A percentile compares a stretch with the other conserved stretches of the same genome.
Evolutionary conservation across 2,113 vertebrate species (phyloP).

Genomic region (Jaculus jaculus): DNA sequence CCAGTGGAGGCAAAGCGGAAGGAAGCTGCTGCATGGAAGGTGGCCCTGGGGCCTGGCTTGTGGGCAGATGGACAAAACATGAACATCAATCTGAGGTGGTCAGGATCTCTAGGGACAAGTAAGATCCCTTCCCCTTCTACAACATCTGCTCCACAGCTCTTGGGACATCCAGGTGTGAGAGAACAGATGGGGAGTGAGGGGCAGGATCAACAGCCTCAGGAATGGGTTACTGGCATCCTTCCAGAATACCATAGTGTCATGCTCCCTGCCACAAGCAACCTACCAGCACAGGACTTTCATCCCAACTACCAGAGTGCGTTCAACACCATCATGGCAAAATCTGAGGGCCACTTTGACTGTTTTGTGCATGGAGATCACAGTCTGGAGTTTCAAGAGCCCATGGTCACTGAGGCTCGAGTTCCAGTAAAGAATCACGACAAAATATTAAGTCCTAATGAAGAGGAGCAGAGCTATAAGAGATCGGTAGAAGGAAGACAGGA

Average conservation of each 20-base stretch:
- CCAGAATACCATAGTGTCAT: not conserved
- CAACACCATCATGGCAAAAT: too few species aligned
- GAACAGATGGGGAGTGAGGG: not conserved
- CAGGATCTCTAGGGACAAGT: accelerated
- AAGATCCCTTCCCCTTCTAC: not conserved
- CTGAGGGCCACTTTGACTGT: too few species aligned
- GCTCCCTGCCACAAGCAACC: not conserved
- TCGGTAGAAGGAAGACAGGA: accelerated
- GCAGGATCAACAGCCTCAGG: not conserved
- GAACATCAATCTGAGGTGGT: not conserved
- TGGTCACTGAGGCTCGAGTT: accelerated
- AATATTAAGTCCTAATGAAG: not conserved
- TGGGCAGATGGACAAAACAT: not conserved
- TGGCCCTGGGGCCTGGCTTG: not conserved
- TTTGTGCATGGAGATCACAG: accelerated
- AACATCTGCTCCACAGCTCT: not conserved
- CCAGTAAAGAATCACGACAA: not conserved
- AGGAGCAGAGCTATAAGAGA: not conserved
- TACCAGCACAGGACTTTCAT: not conserved
- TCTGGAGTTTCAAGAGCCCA: too few species aligned
- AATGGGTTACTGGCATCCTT: accelerated
- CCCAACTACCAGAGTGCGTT: accelerated
- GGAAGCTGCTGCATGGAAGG: not conserved
- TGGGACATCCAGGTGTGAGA: not conserved
- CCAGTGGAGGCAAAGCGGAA: not conserved